Conservation (phyloP, 2,797 vertebrate species). For the Cynodonichthys magdalenae region DNA sequence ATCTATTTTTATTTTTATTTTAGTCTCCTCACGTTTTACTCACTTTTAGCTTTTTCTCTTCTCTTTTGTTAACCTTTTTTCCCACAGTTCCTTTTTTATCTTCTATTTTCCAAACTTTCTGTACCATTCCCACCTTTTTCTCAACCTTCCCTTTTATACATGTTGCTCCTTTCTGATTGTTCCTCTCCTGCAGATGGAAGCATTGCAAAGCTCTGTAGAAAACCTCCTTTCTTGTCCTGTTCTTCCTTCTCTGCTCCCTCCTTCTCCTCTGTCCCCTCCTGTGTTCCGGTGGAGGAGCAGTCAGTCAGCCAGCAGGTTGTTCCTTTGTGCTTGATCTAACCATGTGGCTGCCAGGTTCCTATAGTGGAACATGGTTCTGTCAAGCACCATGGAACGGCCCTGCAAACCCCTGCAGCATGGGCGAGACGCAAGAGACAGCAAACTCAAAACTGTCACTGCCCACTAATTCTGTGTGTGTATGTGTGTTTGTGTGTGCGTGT, state of each 20-base stretch:
- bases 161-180: constrained; percentile 38
- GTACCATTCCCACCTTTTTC: not conserved
- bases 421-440: constrained; percentile 85
- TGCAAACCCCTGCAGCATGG: constrained; percentile 97
- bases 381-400: constrained; percentile 99
- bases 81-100: not conserved
- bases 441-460: constrained; percentile 36
- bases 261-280: constrained; percentile 76
- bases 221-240: constrained; percentile 64
- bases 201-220: constrained; percentile 18
- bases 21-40: not conserved
- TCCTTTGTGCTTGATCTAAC: constrained; percentile 99
- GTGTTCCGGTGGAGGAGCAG: constrained; percentile 92
- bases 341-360: constrained; percentile 98
- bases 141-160: not conserved
- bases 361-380: constrained; percentile 99
- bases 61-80: not conserved
- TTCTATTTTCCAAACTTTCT: not conserved
- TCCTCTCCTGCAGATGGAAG: not conserved
- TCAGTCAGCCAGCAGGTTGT: constrained; percentile 95
- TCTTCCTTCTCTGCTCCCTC: constrained; percentile 10
- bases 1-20: not conserved
- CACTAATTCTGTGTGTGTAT: constrained; percentile 34
- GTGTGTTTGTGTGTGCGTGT: constrained; percentile 40
- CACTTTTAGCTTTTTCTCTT: not conserved